A percentile compares a stretch with the other conserved stretches of the same genome.
Evolutionary conservation across 1,140 invertebrate genomes (phyloP).

Genomic region (Caenorhabditis inopinata): DNA sequence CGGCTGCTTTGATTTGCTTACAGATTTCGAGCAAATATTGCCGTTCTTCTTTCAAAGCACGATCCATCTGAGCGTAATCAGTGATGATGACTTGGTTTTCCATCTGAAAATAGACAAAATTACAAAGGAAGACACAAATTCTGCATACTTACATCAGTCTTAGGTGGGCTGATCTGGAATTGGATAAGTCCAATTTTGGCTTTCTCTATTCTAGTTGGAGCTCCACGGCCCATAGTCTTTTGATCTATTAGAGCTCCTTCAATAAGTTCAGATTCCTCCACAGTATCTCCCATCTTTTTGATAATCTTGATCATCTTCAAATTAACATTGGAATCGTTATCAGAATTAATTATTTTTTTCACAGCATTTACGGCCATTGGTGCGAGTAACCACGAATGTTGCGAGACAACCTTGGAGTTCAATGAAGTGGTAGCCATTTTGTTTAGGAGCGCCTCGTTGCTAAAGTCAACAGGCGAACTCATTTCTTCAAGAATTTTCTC

Average conservation of each 20-base stretch:
- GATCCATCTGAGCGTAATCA: constrained; percentile 98
- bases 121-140: not conserved
- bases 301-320: constrained; percentile 89
- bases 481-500: constrained; percentile 83
- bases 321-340: constrained; percentile 74
- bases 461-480: constrained; percentile 82
- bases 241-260: constrained; percentile 92
- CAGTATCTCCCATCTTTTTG: constrained; percentile 83
- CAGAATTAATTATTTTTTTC: constrained; percentile 78
- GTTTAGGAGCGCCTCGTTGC: constrained; percentile 82
- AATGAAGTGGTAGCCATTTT: constrained; percentile 94
- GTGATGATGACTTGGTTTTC: constrained; percentile 94
- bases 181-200: constrained; percentile 98
- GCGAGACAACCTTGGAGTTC: constrained; percentile 97
- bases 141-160: constrained; percentile 80
- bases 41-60: constrained; percentile 95
- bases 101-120: constrained; percentile 74
- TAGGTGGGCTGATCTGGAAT: constrained; percentile 98
- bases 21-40: constrained; percentile 97
- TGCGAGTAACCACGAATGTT: constrained; percentile 89
- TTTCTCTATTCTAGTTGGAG: constrained; percentile 89
- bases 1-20: constrained; percentile 96
- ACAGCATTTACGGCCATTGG: constrained; percentile 97
- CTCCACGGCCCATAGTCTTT: constrained; percentile 81
- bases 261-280: constrained; percentile 94